Conservation (phyloP, 2,113 vertebrate genomes). For the Hyperopisus bebe region DNA sequence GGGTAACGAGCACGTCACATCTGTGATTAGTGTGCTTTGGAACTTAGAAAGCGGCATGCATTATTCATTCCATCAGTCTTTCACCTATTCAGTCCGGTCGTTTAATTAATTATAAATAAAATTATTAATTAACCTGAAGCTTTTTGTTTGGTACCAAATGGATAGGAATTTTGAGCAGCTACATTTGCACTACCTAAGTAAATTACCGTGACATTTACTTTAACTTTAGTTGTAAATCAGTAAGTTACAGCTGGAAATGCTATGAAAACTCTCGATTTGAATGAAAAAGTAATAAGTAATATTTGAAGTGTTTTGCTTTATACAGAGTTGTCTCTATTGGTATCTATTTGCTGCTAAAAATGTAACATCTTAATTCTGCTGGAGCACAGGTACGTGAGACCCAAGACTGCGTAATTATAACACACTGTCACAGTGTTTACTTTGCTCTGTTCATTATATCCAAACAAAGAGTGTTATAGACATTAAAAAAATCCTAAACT, state of each 20-base stretch:
- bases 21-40: constrained; percentile 25
- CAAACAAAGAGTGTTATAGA: not conserved
- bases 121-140: not conserved
- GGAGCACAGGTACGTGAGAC: not conserved
- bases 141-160: not conserved
- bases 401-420: not conserved
- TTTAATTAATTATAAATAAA: not conserved
- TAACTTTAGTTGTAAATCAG: not conserved
- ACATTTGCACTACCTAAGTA: not conserved
- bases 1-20: constrained; percentile 63
- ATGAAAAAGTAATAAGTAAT: not conserved
- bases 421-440: not conserved
- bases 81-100: not conserved
- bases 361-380: not conserved
- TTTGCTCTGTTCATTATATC: not conserved
- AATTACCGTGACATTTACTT: not conserved
- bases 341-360: not conserved
- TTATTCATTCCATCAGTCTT: not conserved
- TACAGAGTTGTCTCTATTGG: not conserved
- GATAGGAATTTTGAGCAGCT: not conserved
- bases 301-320: not conserved
- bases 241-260: not conserved
- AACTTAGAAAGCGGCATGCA: not conserved
- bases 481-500: not conserved
- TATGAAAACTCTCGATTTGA: not conserved